Base-by-base conservation (phyloP, 2,888 invertebrate genomes). In the Drosophila lacicola region DNA sequence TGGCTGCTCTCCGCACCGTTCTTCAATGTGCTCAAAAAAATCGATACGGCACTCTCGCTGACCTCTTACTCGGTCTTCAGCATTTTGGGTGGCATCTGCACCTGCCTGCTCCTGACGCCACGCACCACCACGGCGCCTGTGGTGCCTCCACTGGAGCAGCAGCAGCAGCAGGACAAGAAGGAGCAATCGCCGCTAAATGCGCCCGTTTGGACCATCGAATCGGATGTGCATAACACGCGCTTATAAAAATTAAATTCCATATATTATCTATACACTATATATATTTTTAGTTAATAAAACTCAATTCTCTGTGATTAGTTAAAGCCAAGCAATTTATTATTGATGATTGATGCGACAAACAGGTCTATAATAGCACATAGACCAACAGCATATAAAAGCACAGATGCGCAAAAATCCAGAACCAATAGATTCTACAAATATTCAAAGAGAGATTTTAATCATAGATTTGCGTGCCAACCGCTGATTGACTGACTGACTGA, bases 1-100 rank as follows among this genome's bases (percentile, higher is more conserved):
- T 92, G 92, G 90, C 81, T 92, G 19, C 79, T 92, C 8, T 89
- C 91, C n/a, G 92, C 92, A 0, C 92, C 92, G 4, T 92, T 92
- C 67, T 90, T 92, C 47, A 92, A 92, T 67, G 91, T 92, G 4
- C 82, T 92, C 1, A 90, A 88, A 64, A 90, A 87, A 47, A 86
- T 91, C 70, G 90, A 92, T 64, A 87, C 90, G 0, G 90, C 92
- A 2, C 72, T 92, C 37, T 92, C 92, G 6, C 74, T 92, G 37
- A 90, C 90, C 51, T 88, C 91, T 10, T 92, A 92, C 46, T 88
- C 90, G 33, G 70, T 87, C 6, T 78, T 92, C 4, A 91, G 91
- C 64, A 87, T 92, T 37, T 69, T 92, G 25, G 92, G 92, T 2
- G 92, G 92, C 34, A 85, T 92, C 47, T 91, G 90, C 60, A 90